Conservation (phyloP, 2,888 invertebrate genomes). For the Hyposoter didymator region DNA sequence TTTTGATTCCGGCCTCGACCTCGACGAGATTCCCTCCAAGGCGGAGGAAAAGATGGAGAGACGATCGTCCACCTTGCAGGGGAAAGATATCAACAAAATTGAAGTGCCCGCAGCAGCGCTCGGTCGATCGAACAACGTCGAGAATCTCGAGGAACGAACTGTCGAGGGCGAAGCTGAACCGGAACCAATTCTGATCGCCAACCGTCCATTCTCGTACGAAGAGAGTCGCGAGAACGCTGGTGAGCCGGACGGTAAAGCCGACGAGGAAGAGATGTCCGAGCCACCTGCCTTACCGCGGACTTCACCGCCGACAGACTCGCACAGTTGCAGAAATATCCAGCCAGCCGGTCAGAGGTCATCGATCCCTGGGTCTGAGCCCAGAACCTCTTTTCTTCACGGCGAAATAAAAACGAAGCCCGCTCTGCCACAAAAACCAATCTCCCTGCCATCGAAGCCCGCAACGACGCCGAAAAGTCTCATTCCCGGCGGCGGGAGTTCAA, state of each 20-base stretch:
- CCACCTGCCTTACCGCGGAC: constrained; percentile 90
- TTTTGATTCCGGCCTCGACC: constrained; percentile 73
- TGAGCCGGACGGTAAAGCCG: constrained; percentile 94
- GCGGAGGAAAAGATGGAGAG: constrained; percentile 59
- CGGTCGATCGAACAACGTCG: constrained; percentile 58
- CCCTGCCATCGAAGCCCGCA: constrained; percentile 79
- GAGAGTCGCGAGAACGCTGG: constrained; percentile 92
- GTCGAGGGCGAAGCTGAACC: constrained; percentile 76
- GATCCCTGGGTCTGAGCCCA: constrained; percentile 85
- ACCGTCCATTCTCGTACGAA: constrained; percentile 83
- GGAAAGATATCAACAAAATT: constrained; percentile 71
- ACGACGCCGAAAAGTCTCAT: constrained; percentile 48
- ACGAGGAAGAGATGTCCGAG: constrained; percentile 90
- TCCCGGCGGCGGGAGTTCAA: background rate
- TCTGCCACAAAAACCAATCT: constrained; percentile 90
- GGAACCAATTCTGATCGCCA: constrained; percentile 57
- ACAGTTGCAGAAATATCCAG: constrained; percentile 37
- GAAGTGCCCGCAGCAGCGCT: constrained; percentile 52
- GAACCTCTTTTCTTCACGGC: constrained; percentile 91
- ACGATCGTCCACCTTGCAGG: constrained; percentile 60
- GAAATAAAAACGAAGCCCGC: constrained; percentile 88
- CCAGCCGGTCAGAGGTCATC: constrained; percentile 56
- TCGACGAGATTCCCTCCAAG: constrained; percentile 76
- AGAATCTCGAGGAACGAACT: constrained; percentile 71
- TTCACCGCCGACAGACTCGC: constrained; percentile 86